These are phyloP conservation scores for Halichondria panicea DNA, from an alignment of 37 sponge, comb jelly and placozoan genomes.

Conservation along the genomic window DNA sequence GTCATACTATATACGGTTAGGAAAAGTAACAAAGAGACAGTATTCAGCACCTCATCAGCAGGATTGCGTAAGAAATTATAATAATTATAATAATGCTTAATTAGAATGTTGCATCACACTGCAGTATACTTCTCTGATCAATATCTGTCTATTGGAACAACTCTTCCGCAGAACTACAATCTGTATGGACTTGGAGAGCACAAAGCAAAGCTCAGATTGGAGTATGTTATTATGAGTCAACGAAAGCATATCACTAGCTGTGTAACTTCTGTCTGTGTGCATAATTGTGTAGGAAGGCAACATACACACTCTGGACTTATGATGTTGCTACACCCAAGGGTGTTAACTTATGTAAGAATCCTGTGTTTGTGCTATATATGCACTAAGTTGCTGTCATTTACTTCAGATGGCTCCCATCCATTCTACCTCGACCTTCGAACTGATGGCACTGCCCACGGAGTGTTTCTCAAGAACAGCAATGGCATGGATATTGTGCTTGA, in stretches of 20 bases:
- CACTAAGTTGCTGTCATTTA: neutral
- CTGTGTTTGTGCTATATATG: neutral
- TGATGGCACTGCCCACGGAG: constrained; percentile 71
- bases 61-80: neutral
- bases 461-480: constrained; percentile 89
- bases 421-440: constrained; percentile 74
- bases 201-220: constrained; percentile 14
- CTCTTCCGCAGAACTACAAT: constrained; percentile 51
- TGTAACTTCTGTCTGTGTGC: too few relatives aligned
- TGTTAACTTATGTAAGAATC: constrained; percentile 74
- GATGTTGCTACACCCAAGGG: constrained; percentile 71
- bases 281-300: constrained; percentile 3
- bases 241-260: too few relatives aligned
- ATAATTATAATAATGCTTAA: neutral
- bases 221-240: too few relatives aligned
- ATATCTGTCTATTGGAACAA: constrained; percentile 71
- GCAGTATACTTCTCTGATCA: constrained; percentile 80
- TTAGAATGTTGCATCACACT: neutral
- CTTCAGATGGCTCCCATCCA: constrained; percentile 86
- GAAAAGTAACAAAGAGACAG: neutral
- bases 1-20: constrained; percentile 4
- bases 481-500: constrained; percentile 71
- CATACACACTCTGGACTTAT: constrained; percentile 77
- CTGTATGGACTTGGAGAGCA: constrained; percentile 93
- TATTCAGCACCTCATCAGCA: constrained; percentile 1